Percentiles rank a stretch among this genome's conserved stretches.
These are phyloP conservation scores for Lamellibrachia satsuma DNA, from an alignment of 2,888 invertebrate genomes.

Conservation along the genomic window DNA sequence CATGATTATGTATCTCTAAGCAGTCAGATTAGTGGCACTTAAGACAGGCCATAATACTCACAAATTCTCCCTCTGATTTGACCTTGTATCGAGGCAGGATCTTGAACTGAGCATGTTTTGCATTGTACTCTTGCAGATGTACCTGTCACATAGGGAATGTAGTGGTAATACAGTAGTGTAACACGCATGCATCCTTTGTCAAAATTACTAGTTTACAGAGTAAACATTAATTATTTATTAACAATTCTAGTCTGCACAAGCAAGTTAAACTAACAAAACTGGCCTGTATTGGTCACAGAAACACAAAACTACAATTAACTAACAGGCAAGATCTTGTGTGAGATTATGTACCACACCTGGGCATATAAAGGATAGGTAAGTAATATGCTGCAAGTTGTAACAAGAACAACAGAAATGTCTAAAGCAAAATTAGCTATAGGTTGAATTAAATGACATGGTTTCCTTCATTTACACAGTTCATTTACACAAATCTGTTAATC, in stretches of 20 bases:
- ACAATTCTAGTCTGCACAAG: too few relatives aligned
- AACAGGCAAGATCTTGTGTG: too few relatives aligned
- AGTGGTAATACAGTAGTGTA: not conserved
- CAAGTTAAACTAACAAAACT: not conserved
- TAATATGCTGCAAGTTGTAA: too few relatives aligned
- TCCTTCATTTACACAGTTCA: too few relatives aligned
- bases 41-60: slow-evolving; percentile 45
- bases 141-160: slow-evolving; percentile 49
- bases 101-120: slow-evolving; percentile 64
- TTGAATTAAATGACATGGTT: too few relatives aligned
- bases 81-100: slow-evolving; percentile 66
- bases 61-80: slow-evolving; percentile 66
- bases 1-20: not conserved
- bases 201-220: not conserved
- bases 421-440: too few relatives aligned
- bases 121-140: slow-evolving; percentile 60
- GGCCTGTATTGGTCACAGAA: not conserved
- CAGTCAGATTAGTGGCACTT: not conserved
- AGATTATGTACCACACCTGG: too few relatives aligned
- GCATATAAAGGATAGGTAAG: too few relatives aligned
- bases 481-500: too few relatives aligned
- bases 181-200: not conserved
- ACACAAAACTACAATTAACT: not conserved
- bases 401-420: too few relatives aligned
- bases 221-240: not conserved